Conservation (phyloP, 2,113 vertebrate genomes). For the Datnioides undecimradiatus region DNA sequence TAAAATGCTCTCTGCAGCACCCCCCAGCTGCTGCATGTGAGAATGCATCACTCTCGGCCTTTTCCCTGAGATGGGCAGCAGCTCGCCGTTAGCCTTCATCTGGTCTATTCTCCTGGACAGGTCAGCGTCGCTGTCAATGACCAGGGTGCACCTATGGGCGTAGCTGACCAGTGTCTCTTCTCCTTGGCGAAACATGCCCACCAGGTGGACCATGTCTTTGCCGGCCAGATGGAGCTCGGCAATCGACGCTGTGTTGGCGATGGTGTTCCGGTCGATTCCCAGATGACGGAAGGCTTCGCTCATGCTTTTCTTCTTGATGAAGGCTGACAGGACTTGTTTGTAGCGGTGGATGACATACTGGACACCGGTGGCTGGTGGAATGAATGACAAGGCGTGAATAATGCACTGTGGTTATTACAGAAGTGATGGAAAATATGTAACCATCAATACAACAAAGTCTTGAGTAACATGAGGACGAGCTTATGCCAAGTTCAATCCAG, state of each 20-base stretch:
- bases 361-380: constrained; percentile 74
- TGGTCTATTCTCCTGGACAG: constrained; percentile 78
- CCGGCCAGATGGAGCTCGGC: constrained; percentile 80
- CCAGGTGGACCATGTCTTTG: constrained; percentile 73
- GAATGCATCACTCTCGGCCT: constrained; percentile 64
- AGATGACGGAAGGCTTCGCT: constrained; percentile 80
- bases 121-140: constrained; percentile 75
- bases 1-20: constrained; percentile 63
- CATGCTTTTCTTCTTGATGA: constrained; percentile 84
- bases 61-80: constrained; percentile 80
- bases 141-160: constrained; percentile 76
- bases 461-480: no score
- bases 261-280: constrained; percentile 83
- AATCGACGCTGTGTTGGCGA: constrained; percentile 82
- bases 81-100: constrained; percentile 81
- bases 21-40: constrained; percentile 63
- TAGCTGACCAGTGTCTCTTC: constrained; percentile 82
- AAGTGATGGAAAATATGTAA: no score
- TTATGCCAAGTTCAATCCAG: no score
- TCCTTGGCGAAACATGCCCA: constrained; percentile 78
- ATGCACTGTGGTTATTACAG: neutral
- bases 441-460: no score
- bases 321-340: constrained; percentile 81
- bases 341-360: constrained; percentile 85
- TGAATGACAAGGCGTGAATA: neutral